Base-by-base conservation (phyloP, 2,888 invertebrate genomes). In the Tinea trinotella region DNA sequence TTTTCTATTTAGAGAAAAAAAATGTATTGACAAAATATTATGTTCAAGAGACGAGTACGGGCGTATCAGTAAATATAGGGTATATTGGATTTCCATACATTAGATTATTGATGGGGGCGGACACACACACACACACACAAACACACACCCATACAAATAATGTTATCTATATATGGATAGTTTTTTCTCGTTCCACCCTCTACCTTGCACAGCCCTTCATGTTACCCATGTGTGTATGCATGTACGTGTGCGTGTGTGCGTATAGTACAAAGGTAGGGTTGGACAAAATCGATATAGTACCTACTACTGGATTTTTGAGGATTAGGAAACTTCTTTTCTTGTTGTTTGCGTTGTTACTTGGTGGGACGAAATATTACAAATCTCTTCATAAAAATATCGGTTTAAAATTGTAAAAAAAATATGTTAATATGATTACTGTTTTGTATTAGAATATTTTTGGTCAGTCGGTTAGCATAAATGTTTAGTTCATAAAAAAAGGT, bases 71-170 rank as follows among this genome's bases (percentile, higher is more conserved):
- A 50, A 50, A 50, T 50, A 50, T 12, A 10, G 15, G 2, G 49
- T 56, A 58, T 76, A 72, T 70, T 70, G 64, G 67, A 75, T 74
- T 68, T 72, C 72, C 73, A 74, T 74, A 68, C 74, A 74, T 76
- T 70, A 70, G 55, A 56, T 60, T 49, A 57, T 52, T 22, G 55
- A 50, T 50, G 50, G 50, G 50, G 50, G 4, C 5, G 7, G 18
- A 4, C 48, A 40, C 15, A 40, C 15, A 3, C 15, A 12, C 40
- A 12, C 13, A 40, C 40, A 13, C 13, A 40, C 15, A 13, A n/a
- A 13, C 15, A 40, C 7, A 30, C 3, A 22, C 7, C 3, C 22
- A 22, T 7, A 22, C 7, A 22, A 22, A 22, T 40, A 19, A 19
- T 48, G 18, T 19, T 19, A 44, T n/a, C 19, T 48, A 19, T 19